Percentiles rank a stretch among this genome's conserved stretches.
Conservation (phyloP, 2,888 invertebrate genomes). For the Himalopsyche kuldschensis region DNA sequence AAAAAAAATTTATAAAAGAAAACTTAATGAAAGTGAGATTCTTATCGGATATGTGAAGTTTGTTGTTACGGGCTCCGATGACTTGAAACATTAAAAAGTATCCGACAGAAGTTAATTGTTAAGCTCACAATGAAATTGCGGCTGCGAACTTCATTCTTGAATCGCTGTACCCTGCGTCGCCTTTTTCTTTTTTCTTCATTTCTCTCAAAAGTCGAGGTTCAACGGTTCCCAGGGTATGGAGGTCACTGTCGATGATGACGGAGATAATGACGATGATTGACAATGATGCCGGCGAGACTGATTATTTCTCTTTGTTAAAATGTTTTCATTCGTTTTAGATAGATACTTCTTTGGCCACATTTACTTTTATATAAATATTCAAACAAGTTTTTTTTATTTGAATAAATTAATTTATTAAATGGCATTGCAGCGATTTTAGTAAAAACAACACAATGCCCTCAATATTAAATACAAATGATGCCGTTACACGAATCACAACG, state of each 20-base stretch:
- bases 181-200: background rate
- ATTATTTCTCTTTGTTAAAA: constrained; percentile 5
- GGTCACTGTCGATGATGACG: constrained; percentile 12
- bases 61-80: too few species aligned
- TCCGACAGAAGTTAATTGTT: background rate
- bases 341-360: background rate
- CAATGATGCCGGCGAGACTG: constrained; percentile 10
- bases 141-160: background rate
- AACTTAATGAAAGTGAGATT: background rate
- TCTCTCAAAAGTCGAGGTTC: constrained; percentile 22
- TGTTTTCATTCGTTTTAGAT: background rate
- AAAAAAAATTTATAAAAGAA: background rate
- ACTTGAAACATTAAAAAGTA: too few species aligned
- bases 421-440: too few species aligned
- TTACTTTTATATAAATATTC: background rate
- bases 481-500: too few species aligned
- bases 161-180: background rate
- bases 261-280: constrained; percentile 10
- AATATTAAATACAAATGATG: too few species aligned
- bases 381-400: background rate
- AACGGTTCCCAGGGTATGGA: constrained; percentile 22
- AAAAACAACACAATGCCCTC: too few species aligned
- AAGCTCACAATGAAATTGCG: background rate
- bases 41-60: background rate
- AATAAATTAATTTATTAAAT: too few species aligned